Evolutionary conservation across 2,888 invertebrate genomes (phyloP), one percentile per base, ranked within the genome.

Genomic region (Theretra japonica): DNA sequence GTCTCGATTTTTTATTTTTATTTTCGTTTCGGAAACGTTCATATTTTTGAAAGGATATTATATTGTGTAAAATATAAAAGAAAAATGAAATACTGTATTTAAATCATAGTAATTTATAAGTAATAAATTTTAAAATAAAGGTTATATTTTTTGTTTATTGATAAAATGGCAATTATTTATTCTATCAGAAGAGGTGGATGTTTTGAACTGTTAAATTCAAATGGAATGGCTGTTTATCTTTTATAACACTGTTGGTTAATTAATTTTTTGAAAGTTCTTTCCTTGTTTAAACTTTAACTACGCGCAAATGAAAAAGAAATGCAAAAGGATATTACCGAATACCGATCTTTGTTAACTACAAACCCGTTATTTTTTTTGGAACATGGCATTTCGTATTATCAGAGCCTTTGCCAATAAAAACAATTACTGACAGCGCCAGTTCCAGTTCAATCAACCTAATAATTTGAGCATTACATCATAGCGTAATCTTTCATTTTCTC

Each of bases 1-100:
- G 56, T 86, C 85, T 77, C 82, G 17, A 48, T 33, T 77, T 73
- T 84, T 80, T 78, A 56, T 70, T 73, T 71, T 76, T 73, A 19
- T 28, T 71, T 17, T 70, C 50, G 70, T 65, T 81, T 76, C 73
- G 75, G 75, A 73, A 75, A 73, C 81, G 75, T 82, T 78, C 75
- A 71, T 41, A 71, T 60, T 70, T 70, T 50, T 48, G 19, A 28
- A 60, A 60, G 2, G 1, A 11, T 11, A 4, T n/a, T 62, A 4
- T 41, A 8, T 21, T 21, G 8, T 41, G 11, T 15, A 11, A 41
- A 15, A 30, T n/a, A 8, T n/a, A 15, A 25, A 23, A 28, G 5
- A 28, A 28, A 28, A 58, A 25, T 23, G 3, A 3, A 25, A 15
- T 25, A 23, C 8, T 21, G 7, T 58, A 23, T 25, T 25, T 23